A percentile compares a stretch with the other conserved stretches of the same genome.
phyloP scores from a whole-genome alignment of 1,140 invertebrate genomes.

The Drosophila chauvacae region DNA sequence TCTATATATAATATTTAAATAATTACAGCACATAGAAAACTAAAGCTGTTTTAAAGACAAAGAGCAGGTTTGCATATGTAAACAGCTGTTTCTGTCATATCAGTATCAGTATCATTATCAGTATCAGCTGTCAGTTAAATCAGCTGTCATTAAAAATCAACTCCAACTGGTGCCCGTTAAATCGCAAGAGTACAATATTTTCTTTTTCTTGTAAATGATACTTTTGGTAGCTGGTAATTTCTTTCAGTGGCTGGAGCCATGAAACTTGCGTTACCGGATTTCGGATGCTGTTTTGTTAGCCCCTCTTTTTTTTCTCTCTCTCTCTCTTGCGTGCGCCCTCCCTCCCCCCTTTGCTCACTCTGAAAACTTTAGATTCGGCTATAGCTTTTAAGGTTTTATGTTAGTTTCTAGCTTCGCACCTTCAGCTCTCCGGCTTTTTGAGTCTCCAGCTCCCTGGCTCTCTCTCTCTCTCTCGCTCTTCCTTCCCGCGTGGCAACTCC shows the following conservation, averaged over 20 bases:
- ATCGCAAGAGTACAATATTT: not conserved
- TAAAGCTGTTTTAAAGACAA: not conserved
- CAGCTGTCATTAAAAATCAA: not conserved
- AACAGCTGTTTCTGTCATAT: not conserved
- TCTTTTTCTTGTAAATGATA: not conserved
- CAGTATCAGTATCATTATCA: too few relatives aligned
- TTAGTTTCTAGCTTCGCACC: constrained; percentile 29
- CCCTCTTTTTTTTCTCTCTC: not conserved
- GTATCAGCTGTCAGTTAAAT: too few relatives aligned
- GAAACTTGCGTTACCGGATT: constrained; percentile 81
- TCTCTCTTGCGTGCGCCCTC: not conserved
- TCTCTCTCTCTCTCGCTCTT: not conserved
- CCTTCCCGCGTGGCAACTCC: constrained; percentile 20
- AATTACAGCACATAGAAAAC: not conserved
- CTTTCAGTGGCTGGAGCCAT: constrained; percentile 48
- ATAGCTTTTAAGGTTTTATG: constrained; percentile 28
- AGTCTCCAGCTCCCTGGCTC: not conserved
- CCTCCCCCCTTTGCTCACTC: constrained; percentile 23
- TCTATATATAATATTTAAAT: too few relatives aligned
- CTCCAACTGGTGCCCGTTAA: not conserved
- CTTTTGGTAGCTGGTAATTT: not conserved
- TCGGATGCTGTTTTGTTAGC: constrained; percentile 65
- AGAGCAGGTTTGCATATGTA: too few relatives aligned
- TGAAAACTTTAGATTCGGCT: constrained; percentile 38
- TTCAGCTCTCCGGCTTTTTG: not conserved